A percentile compares a stretch with the other conserved stretches of the same genome.
These are phyloP conservation scores for Austrolebias charrua DNA, from an alignment of 2,797 vertebrate species.

Conservation along the genomic window DNA sequence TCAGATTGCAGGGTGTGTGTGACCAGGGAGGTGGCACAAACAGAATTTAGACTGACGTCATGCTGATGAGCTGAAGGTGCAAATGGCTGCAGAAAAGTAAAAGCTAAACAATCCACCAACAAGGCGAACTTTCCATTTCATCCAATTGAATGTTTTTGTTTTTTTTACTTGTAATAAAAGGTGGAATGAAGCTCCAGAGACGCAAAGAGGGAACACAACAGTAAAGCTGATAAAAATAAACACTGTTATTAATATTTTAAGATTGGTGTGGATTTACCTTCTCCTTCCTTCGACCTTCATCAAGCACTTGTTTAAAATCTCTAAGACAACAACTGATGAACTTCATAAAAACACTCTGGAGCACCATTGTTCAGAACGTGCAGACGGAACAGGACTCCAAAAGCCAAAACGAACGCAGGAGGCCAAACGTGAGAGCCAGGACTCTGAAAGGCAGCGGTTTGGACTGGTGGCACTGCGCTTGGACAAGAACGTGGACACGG, in stretches of 20 bases:
- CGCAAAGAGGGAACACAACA: slow-evolving; percentile 16
- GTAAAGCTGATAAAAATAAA: slow-evolving; percentile 30
- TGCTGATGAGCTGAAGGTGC: slow-evolving; percentile 66
- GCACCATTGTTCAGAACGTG: slow-evolving; percentile 51
- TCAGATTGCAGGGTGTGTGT: slow-evolving; percentile 25
- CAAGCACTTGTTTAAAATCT: slow-evolving; percentile 32
- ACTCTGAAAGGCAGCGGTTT: slow-evolving; percentile 67
- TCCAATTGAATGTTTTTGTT: slow-evolving; percentile 45
- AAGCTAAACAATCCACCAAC: slow-evolving; percentile 48
- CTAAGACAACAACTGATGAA: slow-evolving; percentile 60
- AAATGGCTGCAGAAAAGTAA: slow-evolving; percentile 64
- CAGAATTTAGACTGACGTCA: slow-evolving; percentile 50
- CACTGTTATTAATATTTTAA: slow-evolving; percentile 26
- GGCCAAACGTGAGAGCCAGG: slow-evolving; percentile 38
- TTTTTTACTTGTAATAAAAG: slow-evolving; percentile 18
- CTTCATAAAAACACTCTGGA: slow-evolving; percentile 62
- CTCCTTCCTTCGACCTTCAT: slow-evolving; percentile 51
- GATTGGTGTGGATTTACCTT: slow-evolving; percentile 30
- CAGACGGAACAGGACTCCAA: slow-evolving; percentile 35
- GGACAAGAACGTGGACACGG: slow-evolving; percentile 48
- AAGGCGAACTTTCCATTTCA: slow-evolving; percentile 49
- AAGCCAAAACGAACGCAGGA: slow-evolving; percentile 15
- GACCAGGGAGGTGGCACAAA: too few relatives aligned
- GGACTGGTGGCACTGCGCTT: slow-evolving; percentile 68
- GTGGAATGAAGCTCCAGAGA: slow-evolving; percentile 68